Base-by-base conservation (phyloP, 2,888 invertebrate species). In the Sialis lutaria region DNA sequence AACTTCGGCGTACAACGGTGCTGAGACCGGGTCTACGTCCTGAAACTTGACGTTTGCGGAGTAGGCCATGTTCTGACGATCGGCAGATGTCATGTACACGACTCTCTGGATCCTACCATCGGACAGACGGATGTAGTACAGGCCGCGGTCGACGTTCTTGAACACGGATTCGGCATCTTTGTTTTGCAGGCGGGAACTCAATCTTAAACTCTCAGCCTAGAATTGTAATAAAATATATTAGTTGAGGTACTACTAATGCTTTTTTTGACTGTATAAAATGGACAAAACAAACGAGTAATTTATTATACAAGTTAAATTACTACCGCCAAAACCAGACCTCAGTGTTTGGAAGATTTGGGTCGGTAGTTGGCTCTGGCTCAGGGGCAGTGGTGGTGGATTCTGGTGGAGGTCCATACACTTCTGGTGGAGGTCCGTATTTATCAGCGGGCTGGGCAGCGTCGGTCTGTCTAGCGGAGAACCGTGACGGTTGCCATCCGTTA, bases 81-180 rank as follows among this genome's bases (percentile, higher is more conserved):
- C 58, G 48, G 64, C 60, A 4, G 60, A 59, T 47, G 62, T 64
- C 40, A 62, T 57, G 52, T 64, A 65, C 12, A 56, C 62, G 32
- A 65, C 60, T 30, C 63, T 60, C 47, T 65, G 65, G 3, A 65
- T 59, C 35, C 64, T 59, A 10, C 65, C 65, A 53, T 65, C 64
- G 45, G 64, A 64, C 48, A 65, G 57, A 5, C 64, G 63, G 4
- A 65, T 55, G 56, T 60, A 65, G 53, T 65, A 65, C 44, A 65
- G 59, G 22, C 65, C 64, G 22, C 56, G 49, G 42, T 63, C 58
- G 13, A 35, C 47, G 33, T 45, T 45, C 33, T 45, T 45, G 31
- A 40, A 37, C 4, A 40, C 40, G 6, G 45, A 45, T 40, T 45
- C 45, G 4, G n/a, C 33, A 6, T 37, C 10, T 7, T 12, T 12